These are phyloP conservation scores for Eremophila alpestris DNA, from an alignment of 2,797 vertebrate genomes.

Conservation along the genomic window DNA sequence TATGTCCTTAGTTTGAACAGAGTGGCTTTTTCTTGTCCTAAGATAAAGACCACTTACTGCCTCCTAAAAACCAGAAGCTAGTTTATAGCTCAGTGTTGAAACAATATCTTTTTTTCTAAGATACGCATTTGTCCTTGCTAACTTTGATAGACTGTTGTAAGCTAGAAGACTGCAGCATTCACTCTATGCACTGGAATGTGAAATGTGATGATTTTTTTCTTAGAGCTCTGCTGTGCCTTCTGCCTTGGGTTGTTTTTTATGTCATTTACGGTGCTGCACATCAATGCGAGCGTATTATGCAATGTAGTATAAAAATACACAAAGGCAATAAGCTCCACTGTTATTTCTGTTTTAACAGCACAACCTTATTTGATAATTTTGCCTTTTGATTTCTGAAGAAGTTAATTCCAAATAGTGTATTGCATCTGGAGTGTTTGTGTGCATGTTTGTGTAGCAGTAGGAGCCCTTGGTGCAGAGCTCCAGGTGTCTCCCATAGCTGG, in stretches of 20 bases:
- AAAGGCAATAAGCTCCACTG: background rate
- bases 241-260: conserved; percentile 62
- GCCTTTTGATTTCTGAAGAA: background rate
- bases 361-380: background rate
- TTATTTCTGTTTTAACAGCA: background rate
- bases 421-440: background rate
- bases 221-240: background rate
- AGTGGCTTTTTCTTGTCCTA: background rate
- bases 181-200: background rate
- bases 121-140: conserved; percentile 9
- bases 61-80: background rate
- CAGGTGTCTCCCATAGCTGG: fast-evolving
- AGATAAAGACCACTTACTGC: background rate
- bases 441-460: fast-evolving
- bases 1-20: background rate
- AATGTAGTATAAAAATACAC: background rate
- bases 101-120: background rate
- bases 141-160: background rate
- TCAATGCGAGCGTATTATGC: background rate
- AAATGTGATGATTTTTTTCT: conserved; percentile 29
- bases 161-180: background rate
- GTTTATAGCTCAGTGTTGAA: background rate
- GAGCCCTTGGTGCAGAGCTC: background rate
- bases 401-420: background rate
- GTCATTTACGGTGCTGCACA: conserved; percentile 18